Percentiles rank a stretch among this genome's conserved stretches.
Conservation (phyloP, 1,140 invertebrate species). For the Papilio machaon region DNA sequence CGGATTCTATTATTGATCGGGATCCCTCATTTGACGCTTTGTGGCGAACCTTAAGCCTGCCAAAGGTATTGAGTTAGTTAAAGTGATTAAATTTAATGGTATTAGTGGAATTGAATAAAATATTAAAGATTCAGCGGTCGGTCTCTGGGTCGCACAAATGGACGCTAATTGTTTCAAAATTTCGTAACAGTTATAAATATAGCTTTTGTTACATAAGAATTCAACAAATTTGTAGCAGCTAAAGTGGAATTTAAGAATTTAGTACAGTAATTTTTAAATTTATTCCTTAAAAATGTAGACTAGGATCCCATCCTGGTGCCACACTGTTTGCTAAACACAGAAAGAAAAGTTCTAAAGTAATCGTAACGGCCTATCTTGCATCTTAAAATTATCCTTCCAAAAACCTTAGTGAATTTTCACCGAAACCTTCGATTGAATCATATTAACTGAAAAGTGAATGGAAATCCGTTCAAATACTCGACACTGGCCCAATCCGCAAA, state of each 20-base stretch:
- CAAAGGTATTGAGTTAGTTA: conserved; percentile 8
- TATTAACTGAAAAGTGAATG: not conserved
- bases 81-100: conserved; percentile 3
- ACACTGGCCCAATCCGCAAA: not conserved
- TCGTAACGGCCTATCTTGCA: no score
- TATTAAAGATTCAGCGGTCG: not conserved
- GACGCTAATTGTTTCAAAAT: not conserved
- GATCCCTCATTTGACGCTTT: not conserved
- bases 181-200: no score
- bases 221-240: no score
- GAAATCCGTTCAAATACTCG: not conserved
- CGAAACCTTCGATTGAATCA: not conserved
- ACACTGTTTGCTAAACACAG: no score
- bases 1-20: not conserved
- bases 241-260: no score
- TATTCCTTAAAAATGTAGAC: no score
- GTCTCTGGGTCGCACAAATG: not conserved
- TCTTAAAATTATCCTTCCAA: no score
- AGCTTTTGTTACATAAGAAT: no score
- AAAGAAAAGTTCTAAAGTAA: no score
- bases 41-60: not conserved
- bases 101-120: not conserved
- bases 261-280: no score
- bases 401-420: not conserved
- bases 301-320: no score